A percentile compares a stretch with the other conserved stretches of the same genome.
phyloP scores from a whole-genome alignment of 2,888 invertebrate species.

The Fragum whitleyi region DNA sequence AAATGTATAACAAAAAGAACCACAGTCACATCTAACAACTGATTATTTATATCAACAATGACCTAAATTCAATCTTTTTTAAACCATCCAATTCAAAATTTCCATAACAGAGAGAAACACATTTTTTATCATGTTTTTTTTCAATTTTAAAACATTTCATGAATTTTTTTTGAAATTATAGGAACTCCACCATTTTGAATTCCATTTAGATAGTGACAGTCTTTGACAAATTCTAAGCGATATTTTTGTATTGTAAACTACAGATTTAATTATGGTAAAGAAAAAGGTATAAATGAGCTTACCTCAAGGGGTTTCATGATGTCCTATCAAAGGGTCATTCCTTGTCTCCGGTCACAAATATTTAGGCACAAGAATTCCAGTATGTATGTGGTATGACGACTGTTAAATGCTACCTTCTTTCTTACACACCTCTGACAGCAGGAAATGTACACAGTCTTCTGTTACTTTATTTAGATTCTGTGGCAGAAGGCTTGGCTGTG shows the following conservation, averaged over 20 bases:
- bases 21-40: too few relatives aligned
- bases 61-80: too few relatives aligned
- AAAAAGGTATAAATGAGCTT: conserved; percentile 4
- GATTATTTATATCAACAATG: too few relatives aligned
- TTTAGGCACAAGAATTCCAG: conserved; percentile 37
- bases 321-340: conserved; percentile 49
- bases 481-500: conserved; percentile 30
- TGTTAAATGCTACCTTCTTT: conserved; percentile 39
- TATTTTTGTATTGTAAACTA: neutral
- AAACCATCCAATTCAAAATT: too few relatives aligned
- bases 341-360: conserved; percentile 35
- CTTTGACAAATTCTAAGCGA: conserved; percentile 27
- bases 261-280: too few relatives aligned
- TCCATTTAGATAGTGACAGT: conserved; percentile 39
- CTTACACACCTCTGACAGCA: conserved; percentile 58
- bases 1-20: too few relatives aligned
- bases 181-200: conserved; percentile 64
- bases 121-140: too few relatives aligned
- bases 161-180: too few relatives aligned
- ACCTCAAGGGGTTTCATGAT: conserved; percentile 66
- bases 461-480: conserved; percentile 55
- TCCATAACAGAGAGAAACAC: too few relatives aligned
- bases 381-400: conserved; percentile 47
- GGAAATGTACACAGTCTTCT: conserved; percentile 56
- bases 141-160: conserved; percentile 37